A percentile compares a stretch with the other conserved stretches of the same genome.
phyloP scores from a whole-genome alignment of 2,113 vertebrate genomes.

The Entosphenus tridentatus region DNA sequence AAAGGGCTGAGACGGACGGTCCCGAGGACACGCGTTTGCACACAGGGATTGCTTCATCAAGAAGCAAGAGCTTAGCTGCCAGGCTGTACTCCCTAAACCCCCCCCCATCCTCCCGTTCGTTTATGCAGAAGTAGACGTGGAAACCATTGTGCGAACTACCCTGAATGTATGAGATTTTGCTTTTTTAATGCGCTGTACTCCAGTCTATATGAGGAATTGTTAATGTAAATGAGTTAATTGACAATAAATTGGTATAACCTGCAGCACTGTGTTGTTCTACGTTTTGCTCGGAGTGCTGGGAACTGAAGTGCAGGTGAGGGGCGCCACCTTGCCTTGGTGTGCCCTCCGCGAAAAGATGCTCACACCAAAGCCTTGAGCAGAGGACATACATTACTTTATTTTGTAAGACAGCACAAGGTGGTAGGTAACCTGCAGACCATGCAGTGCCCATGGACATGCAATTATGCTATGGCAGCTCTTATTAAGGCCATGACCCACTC shows the following conservation, averaged over 20 bases:
- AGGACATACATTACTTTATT: neutral
- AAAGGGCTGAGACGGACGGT: neutral
- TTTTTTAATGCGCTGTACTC: conserved; percentile 2
- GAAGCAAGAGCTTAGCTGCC: neutral
- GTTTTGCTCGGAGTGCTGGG: neutral
- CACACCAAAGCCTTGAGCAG: neutral
- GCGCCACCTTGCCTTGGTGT: neutral
- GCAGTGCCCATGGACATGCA: too few relatives aligned
- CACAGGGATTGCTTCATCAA: neutral
- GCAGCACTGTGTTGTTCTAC: neutral
- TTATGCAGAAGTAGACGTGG: neutral
- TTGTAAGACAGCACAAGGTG: too few relatives aligned
- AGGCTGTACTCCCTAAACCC: neutral
- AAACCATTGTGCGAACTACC: neutral
- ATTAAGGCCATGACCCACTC: too few relatives aligned
- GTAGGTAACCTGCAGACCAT: too few relatives aligned
- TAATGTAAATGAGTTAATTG: conserved; percentile 5
- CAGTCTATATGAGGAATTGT: conserved; percentile 2
- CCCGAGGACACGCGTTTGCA: neutral
- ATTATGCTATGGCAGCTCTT: too few relatives aligned
- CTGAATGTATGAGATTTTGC: neutral
- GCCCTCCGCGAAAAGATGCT: neutral
- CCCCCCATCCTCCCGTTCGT: neutral
- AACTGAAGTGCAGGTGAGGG: neutral
- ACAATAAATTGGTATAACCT: conserved; percentile 6